Evolutionary conservation across 2,797 vertebrate species (phyloP), one percentile per base, ranked within the genome.

Genomic region (Danio aesculapii): DNA sequence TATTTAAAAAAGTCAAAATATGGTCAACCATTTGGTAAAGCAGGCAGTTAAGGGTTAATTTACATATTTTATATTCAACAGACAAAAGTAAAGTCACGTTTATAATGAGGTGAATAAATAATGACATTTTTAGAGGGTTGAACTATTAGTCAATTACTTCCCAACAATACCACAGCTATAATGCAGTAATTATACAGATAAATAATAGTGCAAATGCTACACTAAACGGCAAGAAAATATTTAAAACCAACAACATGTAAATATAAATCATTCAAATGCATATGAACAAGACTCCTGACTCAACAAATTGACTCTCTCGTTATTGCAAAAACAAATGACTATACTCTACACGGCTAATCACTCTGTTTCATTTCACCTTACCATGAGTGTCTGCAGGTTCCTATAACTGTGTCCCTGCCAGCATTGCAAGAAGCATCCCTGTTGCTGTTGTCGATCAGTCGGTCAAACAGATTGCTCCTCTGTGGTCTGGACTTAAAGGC

Each of bases 401-500:
- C 50, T 13, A 5, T 53, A 30, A 55, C 41, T 49, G 63, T 75
- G 6, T 75, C 72, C 58, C 64, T 74, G 64, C 67, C 66, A 70
- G 66, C 49, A 39, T 4, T 44, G 21, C n/a, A 64, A 70, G 53
- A 75, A 66, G 68, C 62, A 59, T 59, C 44, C 21, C 67, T 58
- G 21, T 52, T 50, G 13, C 39, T 75, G 74, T 76, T 52, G 69
- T 55, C 81, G 53, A 57, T 86, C 63, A 52, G 84, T 86, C 79
- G 84, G 81, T 87, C 71, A 85, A 75, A 75, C 81, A 91, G 90
- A 91, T 89, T 89, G 88, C 83, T 86, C 84, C 85, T 19, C 89
- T 89, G 87, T 91, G 88, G 91, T 90, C 89, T 88, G 81, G 88
- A 91, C 92, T 93, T 91, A 93, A 90, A 59, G 81, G 90, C 90